Conservation (phyloP, 1,140 invertebrate genomes). For the Drosophila sucinea region DNA sequence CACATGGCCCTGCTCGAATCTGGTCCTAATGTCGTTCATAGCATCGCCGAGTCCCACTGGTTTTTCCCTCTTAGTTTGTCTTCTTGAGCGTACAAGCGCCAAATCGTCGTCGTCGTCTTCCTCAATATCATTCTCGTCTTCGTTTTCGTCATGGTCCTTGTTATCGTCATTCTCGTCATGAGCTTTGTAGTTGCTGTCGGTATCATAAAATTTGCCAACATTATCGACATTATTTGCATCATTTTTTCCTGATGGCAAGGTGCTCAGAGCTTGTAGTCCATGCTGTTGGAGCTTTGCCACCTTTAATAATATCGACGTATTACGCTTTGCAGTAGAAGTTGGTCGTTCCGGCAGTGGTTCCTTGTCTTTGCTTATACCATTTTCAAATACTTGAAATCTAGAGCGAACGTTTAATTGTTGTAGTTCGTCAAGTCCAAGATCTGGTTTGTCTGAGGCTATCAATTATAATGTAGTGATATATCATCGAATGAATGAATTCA, state of each 20-base stretch:
- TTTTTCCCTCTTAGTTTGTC: conserved; percentile 85
- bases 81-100: conserved; percentile 78
- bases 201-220: neutral
- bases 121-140: conserved; percentile 76
- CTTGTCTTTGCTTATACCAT: conserved; percentile 83
- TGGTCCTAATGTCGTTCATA: conserved; percentile 92
- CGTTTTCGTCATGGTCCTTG: conserved; percentile 45
- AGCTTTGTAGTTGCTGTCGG: conserved; percentile 68
- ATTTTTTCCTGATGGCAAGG: neutral
- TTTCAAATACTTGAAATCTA: conserved; percentile 93
- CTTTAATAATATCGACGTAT: conserved; percentile 91
- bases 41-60: conserved; percentile 90
- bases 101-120: conserved; percentile 83
- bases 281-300: conserved; percentile 92
- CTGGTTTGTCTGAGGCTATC: conserved; percentile 92
- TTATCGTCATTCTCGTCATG: conserved; percentile 73
- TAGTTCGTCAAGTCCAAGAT: conserved; percentile 93
- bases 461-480: conserved; percentile 84
- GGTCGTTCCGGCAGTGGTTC: conserved; percentile 5
- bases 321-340: conserved; percentile 85
- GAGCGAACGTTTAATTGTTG: conserved; percentile 92
- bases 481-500: neutral
- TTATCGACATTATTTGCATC: conserved; percentile 85
- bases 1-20: conserved; percentile 89
- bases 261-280: conserved; percentile 86